Evolutionary conservation across 2,888 invertebrate genomes (phyloP).

Genomic region (Dasypolia templi): DNA sequence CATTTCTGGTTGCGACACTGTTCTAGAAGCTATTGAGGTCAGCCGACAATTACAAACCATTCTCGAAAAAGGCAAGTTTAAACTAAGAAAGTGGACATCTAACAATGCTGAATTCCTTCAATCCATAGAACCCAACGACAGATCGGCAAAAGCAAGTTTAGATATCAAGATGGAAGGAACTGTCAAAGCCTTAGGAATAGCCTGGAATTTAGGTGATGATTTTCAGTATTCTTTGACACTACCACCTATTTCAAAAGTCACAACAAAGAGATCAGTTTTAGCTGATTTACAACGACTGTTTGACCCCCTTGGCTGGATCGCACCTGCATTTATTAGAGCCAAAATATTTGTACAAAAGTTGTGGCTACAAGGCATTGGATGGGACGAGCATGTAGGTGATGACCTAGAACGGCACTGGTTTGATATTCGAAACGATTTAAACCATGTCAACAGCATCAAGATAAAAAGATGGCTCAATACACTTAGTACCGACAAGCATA

Average conservation of each 20-base stretch:
- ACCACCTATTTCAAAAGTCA: background rate
- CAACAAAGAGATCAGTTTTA: too few relatives aligned
- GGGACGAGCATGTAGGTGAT: background rate
- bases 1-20: too few relatives aligned
- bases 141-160: background rate
- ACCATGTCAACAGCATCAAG: background rate
- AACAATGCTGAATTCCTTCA: background rate
- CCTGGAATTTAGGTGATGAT: background rate
- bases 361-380: background rate
- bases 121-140: background rate
- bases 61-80: background rate
- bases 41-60: too few relatives aligned
- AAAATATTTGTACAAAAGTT: background rate
- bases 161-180: background rate
- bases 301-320: too few relatives aligned
- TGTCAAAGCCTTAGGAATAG: background rate
- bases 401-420: background rate
- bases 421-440: background rate
- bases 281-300: too few relatives aligned
- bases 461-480: background rate
- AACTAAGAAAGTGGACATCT: constrained; percentile 1
- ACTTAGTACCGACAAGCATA: background rate
- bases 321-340: background rate
- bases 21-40: too few relatives aligned
- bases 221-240: background rate